Evolutionary conservation across 2,113 vertebrate species (phyloP), one percentile per base, ranked within the genome.

Genomic region (Tonatia bakeri): DNA sequence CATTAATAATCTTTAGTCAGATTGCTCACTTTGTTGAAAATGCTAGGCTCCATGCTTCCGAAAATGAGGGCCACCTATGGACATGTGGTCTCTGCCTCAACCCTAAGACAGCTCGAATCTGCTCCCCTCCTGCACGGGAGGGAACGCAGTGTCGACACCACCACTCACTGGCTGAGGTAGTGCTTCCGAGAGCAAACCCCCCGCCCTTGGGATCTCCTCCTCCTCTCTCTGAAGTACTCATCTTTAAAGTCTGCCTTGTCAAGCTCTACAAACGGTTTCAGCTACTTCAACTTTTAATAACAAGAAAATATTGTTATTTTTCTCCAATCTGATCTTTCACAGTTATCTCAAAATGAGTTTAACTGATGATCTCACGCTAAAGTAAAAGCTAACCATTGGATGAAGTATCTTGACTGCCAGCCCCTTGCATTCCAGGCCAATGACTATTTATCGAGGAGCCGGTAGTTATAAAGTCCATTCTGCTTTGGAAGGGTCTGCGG

Each of bases 391-490:
- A 94, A 94, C 94, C 38, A 19, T 15, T 26, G 61, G n/a, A 36
- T 83, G 38, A 77, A 97, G 52, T 0, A 0, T 76, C 81, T 61
- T 36, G 4, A 94, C 16, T 6, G 38, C 73, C 65, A 72, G n/a
- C 0, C 56, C 52, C n/a, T 69, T 72, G 64, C 95, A 91, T 94
- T 94, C 96, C 94, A 89, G 3, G 24, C 54, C 88, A 96, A 95
- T 94, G 56, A 94, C 87, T 73, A 40, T 87, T 24, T 80, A 70
- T 50, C 64, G 87, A 72, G n/a, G 33, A 91, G 50, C 77, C 90
- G 40, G 11, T 13, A 2, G 1, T 47, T 24, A 59, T 17, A 67
- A 95, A 97, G 72, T 84, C 94, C 80, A 15, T 1, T 7, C 19
- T 15, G 13, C 28, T 13, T 7, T 24, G 47, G 56, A 75, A 61